phyloP scores from a whole-genome alignment of 2,888 invertebrate genomes.

The Caprella mutica region DNA sequence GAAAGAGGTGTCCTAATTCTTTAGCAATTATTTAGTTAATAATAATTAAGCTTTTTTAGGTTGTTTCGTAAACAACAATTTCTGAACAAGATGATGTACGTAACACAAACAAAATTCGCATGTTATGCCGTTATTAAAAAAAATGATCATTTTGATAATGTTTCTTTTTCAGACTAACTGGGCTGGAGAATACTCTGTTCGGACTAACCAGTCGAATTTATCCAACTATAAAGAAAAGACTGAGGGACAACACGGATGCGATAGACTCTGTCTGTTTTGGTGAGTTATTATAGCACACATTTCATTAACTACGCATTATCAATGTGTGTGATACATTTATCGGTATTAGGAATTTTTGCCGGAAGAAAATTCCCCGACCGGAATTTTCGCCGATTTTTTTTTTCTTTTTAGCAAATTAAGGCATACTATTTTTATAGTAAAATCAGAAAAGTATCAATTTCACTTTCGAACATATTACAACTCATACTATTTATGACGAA shows the following conservation, averaged over 20 bases:
- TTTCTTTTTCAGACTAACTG: conserved; percentile 54
- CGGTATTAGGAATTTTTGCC: no score
- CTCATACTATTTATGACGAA: no score
- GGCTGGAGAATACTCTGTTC: conserved; percentile 71
- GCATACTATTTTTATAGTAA: no score
- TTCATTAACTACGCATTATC: no score
- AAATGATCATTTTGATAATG: background rate
- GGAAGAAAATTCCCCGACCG: no score
- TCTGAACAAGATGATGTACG: no score
- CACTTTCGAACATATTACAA: no score
- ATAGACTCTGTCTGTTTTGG: conserved; percentile 64
- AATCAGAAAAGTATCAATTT: no score
- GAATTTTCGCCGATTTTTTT: background rate
- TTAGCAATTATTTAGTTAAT: background rate
- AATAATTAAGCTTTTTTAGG: background rate
- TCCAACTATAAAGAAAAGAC: conserved; percentile 46
- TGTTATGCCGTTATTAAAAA: no score
- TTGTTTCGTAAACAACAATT: background rate
- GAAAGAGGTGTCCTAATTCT: background rate
- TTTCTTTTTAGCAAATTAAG: background rate
- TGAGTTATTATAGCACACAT: conserved; percentile 36
- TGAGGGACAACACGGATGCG: conserved; percentile 45
- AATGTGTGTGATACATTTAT: no score
- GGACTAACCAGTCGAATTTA: conserved; percentile 56
- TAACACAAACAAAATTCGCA: no score